phyloP scores from a whole-genome alignment of 37 sponge, comb jelly and placozoan species.

The Agelas oroides region DNA sequence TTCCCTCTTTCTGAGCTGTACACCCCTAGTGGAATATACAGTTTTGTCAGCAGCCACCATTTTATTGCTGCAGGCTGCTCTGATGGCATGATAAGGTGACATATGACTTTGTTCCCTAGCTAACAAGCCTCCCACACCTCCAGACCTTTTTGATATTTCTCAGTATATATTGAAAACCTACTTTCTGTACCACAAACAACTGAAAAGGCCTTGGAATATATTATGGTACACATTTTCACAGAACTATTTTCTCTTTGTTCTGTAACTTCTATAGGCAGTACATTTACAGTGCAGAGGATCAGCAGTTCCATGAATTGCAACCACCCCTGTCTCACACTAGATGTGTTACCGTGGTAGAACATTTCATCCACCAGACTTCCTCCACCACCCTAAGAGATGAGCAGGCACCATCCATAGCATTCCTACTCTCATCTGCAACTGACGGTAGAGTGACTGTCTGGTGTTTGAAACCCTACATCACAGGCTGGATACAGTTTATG shows the following conservation, averaged over 20 bases:
- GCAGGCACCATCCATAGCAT: neutral
- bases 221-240: neutral
- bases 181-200: no score
- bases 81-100: conserved; percentile 71
- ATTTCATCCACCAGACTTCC: conserved; percentile 27
- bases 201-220: no score
- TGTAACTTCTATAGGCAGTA: conserved; percentile 46
- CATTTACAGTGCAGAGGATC: conserved; percentile 36
- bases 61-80: conserved; percentile 79
- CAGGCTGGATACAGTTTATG: neutral
- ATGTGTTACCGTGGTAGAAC: conserved; percentile 52
- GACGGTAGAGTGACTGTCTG: conserved; percentile 65
- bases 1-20: conserved; percentile 40
- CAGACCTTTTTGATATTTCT: no score
- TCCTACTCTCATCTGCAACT: conserved; percentile 43
- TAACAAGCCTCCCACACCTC: no score
- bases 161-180: no score
- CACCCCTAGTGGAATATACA: neutral
- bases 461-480: conserved; percentile 14
- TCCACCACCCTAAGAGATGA: neutral
- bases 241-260: neutral
- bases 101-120: neutral
- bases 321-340: conserved; percentile 20
- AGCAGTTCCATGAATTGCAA: conserved; percentile 8
- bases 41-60: neutral